A percentile compares a stretch with the other conserved stretches of the same genome.
Conservation (phyloP, 1,140 invertebrate species). For the Kradibia gibbosae region DNA sequence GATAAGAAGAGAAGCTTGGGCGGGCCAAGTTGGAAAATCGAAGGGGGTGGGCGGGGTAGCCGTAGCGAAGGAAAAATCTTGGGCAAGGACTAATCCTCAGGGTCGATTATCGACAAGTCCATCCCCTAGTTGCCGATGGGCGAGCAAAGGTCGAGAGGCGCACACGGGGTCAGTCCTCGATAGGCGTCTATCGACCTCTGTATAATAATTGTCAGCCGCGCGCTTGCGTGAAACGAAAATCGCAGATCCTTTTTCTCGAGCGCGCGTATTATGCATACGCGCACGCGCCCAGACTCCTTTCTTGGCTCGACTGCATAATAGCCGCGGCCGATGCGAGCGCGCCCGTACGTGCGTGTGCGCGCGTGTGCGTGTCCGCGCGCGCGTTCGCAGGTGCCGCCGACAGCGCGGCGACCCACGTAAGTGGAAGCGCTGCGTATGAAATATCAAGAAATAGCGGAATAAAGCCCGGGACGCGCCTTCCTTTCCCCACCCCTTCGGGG, state of each 20-base stretch:
- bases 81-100: not conserved
- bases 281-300: slow-evolving; percentile 31
- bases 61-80: not conserved
- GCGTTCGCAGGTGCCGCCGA: slow-evolving; percentile 2
- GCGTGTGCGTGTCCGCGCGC: not conserved
- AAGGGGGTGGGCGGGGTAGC: too few relatives aligned
- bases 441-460: slow-evolving; percentile 31
- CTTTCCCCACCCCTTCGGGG: not conserved
- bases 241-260: slow-evolving; percentile 1
- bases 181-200: not conserved
- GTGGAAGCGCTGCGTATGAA: slow-evolving; percentile 31
- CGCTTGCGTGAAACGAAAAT: slow-evolving; percentile 26
- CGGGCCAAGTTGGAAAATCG: too few relatives aligned
- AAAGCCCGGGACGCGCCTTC: not conserved
- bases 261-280: slow-evolving; percentile 15
- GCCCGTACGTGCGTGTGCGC: not conserved
- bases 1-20: too few relatives aligned
- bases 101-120: not conserved
- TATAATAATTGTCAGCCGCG: not conserved
- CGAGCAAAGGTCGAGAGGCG: not conserved
- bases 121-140: not conserved
- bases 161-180: not conserved
- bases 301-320: slow-evolving; percentile 39
- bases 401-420: slow-evolving; percentile 24
- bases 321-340: not conserved